Evolutionary conservation across 2,113 vertebrate genomes (phyloP).

Genomic region (Varanus komodoensis): DNA sequence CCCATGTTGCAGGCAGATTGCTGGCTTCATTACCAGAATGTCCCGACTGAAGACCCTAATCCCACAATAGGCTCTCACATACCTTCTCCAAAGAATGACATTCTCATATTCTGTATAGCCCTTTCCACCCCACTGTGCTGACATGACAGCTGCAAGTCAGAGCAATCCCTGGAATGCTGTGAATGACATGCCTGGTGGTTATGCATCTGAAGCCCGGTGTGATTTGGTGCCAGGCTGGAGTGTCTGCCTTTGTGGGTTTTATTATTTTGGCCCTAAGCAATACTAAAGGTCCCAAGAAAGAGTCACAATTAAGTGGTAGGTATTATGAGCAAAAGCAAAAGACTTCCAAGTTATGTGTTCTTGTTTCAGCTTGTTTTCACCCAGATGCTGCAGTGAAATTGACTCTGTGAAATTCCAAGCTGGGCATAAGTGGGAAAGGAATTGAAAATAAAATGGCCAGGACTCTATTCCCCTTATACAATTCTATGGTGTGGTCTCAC

Average conservation of each 20-base stretch:
- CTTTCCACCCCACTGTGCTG: neutral
- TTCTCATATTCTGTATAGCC: too few relatives aligned
- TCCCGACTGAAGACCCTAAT: too few relatives aligned
- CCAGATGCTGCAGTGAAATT: neutral
- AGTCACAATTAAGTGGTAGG: neutral
- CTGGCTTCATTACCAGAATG: too few relatives aligned
- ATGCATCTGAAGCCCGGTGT: neutral
- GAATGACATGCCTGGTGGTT: neutral
- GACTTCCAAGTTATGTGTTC: neutral
- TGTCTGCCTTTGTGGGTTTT: neutral
- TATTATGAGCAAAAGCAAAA: neutral
- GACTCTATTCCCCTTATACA: too few relatives aligned
- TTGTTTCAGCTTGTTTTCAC: neutral
- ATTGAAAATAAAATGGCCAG: too few relatives aligned
- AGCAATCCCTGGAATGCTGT: neutral
- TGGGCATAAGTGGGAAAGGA: too few relatives aligned
- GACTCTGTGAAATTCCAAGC: too few relatives aligned
- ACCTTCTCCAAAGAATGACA: too few relatives aligned
- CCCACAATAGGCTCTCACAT: too few relatives aligned
- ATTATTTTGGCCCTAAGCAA: neutral
- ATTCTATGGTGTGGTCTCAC: too few relatives aligned
- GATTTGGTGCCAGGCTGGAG: neutral
- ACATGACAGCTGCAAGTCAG: conserved; percentile 1
- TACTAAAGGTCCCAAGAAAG: neutral
- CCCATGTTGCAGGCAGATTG: too few relatives aligned